Conservation (phyloP, 1,140 invertebrate species). For the Drosophila neocordata region DNA sequence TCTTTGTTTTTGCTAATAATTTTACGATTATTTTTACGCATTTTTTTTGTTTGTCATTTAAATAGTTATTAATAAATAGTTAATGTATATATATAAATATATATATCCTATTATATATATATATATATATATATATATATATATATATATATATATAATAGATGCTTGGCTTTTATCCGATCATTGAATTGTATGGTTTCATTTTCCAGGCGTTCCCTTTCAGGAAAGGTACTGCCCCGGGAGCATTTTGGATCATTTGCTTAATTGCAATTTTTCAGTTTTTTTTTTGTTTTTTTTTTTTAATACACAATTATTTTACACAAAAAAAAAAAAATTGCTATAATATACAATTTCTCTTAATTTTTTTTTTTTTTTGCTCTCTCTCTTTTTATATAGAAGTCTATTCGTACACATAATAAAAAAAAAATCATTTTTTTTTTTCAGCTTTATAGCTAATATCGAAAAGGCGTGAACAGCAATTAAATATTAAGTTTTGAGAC, state of each 20-base stretch:
- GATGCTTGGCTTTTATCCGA: conserved; percentile 34
- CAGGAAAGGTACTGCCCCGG: not conserved
- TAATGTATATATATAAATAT: conserved; percentile 58
- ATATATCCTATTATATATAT: too few relatives aligned
- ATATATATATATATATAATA: conserved; percentile 19
- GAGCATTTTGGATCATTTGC: conserved; percentile 65
- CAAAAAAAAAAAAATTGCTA: conserved; percentile 48
- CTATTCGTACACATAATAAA: conserved; percentile 24
- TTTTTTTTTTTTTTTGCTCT: conserved; percentile 9
- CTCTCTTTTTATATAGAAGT: conserved; percentile 34
- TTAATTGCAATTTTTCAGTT: conserved; percentile 16
- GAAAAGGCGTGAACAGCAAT: conserved; percentile 7
- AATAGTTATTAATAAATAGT: conserved; percentile 77
- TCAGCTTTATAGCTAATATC: conserved; percentile 57
- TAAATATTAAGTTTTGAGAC: conserved; percentile 21
- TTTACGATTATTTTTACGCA: conserved; percentile 63
- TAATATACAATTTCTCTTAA: conserved; percentile 45
- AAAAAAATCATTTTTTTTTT: too few relatives aligned
- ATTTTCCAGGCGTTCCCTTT: conserved; percentile 51
- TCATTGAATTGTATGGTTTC: conserved; percentile 34
- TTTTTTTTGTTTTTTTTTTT: conserved; percentile 51
- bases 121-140: conserved; percentile 34
- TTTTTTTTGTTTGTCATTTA: conserved; percentile 49
- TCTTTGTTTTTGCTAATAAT: conserved; percentile 62
- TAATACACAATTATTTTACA: conserved; percentile 65